Base-by-base conservation (phyloP, 2,888 invertebrate genomes). In the Xestia ashworthii region DNA sequence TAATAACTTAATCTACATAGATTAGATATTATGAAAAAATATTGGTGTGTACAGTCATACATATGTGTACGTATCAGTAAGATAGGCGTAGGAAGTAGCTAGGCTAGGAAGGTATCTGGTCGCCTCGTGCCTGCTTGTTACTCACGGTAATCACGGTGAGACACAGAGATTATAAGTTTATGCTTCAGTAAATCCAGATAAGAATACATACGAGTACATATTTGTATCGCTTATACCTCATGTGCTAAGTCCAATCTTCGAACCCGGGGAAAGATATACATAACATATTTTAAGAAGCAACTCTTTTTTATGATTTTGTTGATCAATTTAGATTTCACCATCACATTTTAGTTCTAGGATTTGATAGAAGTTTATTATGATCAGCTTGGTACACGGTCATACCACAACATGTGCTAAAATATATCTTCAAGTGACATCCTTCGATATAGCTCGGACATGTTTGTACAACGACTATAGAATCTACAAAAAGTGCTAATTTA, bases 1-100 rank as follows among this genome's bases (percentile, higher is more conserved):
- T 22, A 74, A 44, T 66, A 38, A 14, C 25, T 25, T 46, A 53
- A 74, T 81, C 38, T 53, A 38, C 9, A 58, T 16, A 46, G 4
- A 66, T 74, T 16, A 46, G 4, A 66, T 74, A 53, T 74, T 74
- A 22, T 66, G 16, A 74, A 78, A 55, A 14, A 50, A 66, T 74
- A 58, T 73, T 32, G 22, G 32, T 66, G 19, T 50, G 41, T 41
- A 50, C 25, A 81, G 74, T 81, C 48, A 78, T 58, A 74, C 4
- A 19, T 60, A 64, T 44, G 50, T 22, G 16, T 12, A 0, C 25
- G n/a, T 60, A 62, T 53, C 50, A 25, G 72, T 22, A 12, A 38
- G 50, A 71, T 46, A 80, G 41, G 16, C 19, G 25, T 38, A 46
- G 48, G 72, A 48, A 64, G 46, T 48, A n/a, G n/a, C n/a, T n/a